Evolutionary conservation across 2,888 invertebrate species (phyloP), one percentile per base, ranked within the genome.

Genomic region (Cheilosia pagana): DNA sequence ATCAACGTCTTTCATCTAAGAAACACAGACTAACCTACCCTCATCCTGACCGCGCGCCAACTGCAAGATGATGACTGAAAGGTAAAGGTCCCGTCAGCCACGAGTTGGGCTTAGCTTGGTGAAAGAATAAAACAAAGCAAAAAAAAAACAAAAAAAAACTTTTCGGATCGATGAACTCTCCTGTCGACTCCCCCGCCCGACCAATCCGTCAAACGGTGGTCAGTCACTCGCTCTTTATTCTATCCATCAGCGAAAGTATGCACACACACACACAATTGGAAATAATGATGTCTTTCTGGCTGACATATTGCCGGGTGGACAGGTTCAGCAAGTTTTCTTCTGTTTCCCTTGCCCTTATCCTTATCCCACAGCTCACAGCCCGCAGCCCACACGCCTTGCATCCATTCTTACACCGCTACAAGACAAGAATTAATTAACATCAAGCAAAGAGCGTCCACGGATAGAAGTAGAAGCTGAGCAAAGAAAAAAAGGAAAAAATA

Each of bases 361-460:
- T 52, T 14, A 12, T 8, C 16, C 39, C 55, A 7, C 48, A 35
- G 67, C 14, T 16, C n/a, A n/a, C n/a, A n/a, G n/a, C n/a, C n/a
- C n/a, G n/a, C n/a, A n/a, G n/a, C 16, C n/a, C 23, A 41, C 28
- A 10, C 55, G 74, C 39, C 25, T n/a, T 23, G 31, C 60, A 79
- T 57, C 39, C 65, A 79, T 79, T 79, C 62, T 85, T 81, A 81
- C 79, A 74, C 62, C 81, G 67, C 89, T 91, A 89, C 89, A 91
- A 91, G 88, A 91, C 90, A 89, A 88, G 91, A 91, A 91, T 91
- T 91, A 91, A 91, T 91, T 91, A 91, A 90, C 90, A 90, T 88
- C 87, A 79, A 83, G 57, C 70, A 63, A 50, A 48, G 68, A 52
- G 53, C 28, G n/a, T 48, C 25, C 28, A 35, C n/a, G 28, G 60